A percentile compares a stretch with the other conserved stretches of the same genome.
Conservation (phyloP, 1,140 invertebrate genomes). For the Euwallacea similis region DNA sequence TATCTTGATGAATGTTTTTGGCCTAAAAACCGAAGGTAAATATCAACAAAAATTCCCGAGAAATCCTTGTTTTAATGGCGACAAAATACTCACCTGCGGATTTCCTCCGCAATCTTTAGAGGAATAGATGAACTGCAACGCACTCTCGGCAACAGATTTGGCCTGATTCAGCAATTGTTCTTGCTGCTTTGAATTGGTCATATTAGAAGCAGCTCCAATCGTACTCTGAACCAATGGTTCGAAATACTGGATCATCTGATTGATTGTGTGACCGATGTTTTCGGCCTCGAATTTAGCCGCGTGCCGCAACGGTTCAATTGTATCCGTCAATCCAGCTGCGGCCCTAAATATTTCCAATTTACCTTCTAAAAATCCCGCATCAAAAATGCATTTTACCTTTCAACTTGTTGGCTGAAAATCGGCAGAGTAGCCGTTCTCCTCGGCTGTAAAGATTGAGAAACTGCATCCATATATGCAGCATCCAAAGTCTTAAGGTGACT, state of each 20-base stretch:
- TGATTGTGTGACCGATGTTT: conserved; percentile 86
- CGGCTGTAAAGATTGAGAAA: conserved; percentile 77
- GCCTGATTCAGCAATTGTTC: conserved; percentile 87
- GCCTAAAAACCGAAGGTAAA: conserved; percentile 62
- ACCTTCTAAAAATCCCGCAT: not conserved
- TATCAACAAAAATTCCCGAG: too few relatives aligned
- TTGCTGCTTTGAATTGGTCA: conserved; percentile 88
- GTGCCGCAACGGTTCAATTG: conserved; percentile 76
- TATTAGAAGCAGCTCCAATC: conserved; percentile 87
- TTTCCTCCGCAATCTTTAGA: conserved; percentile 93
- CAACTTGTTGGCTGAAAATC: conserved; percentile 56
- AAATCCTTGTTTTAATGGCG: too few relatives aligned
- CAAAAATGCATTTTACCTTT: conserved; percentile 20
- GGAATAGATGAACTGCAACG: conserved; percentile 80
- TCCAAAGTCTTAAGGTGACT: conserved; percentile 81
- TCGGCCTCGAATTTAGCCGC: conserved; percentile 91
- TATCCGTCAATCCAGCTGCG: conserved; percentile 74
- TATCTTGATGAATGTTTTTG: conserved; percentile 72
- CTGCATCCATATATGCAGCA: conserved; percentile 81
- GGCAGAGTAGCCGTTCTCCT: conserved; percentile 77
- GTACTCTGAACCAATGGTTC: conserved; percentile 82
- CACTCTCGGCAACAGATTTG: conserved; percentile 91
- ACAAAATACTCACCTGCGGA: conserved; percentile 61
- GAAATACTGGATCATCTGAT: conserved; percentile 79
- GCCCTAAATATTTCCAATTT: conserved; percentile 52